These are phyloP conservation scores for Cinclus cinclus DNA, from an alignment of 2,113 vertebrate genomes.

Conservation along the genomic window DNA sequence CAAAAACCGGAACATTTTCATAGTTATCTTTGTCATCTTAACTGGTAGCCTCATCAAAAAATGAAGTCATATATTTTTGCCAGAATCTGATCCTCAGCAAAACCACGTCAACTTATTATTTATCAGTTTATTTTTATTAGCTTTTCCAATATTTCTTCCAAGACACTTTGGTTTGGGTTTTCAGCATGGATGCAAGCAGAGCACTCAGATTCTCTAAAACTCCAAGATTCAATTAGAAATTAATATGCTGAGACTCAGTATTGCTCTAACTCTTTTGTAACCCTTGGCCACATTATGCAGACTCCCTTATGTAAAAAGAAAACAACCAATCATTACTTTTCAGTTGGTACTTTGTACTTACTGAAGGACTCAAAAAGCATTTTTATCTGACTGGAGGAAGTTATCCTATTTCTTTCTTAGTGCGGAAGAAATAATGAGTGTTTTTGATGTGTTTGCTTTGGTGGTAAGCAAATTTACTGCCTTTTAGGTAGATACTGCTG, in stretches of 20 bases:
- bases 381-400: background rate
- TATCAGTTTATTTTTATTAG: background rate
- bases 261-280: background rate
- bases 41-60: constrained; percentile 5
- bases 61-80: background rate
- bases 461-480: background rate
- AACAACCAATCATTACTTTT: background rate
- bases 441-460: background rate
- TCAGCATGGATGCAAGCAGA: background rate
- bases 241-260: background rate
- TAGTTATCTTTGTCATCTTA: background rate
- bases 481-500: background rate
- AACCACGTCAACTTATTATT: background rate
- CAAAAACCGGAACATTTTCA: background rate
- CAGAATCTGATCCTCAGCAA: background rate
- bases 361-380: background rate
- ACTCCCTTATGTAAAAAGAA: background rate
- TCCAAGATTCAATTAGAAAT: background rate
- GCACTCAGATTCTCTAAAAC: background rate
- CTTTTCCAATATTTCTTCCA: background rate
- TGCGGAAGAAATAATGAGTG: background rate
- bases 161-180: background rate
- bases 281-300: background rate
- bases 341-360: background rate
- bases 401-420: background rate